Evolutionary conservation across 2,888 invertebrate species (phyloP).

Genomic region (Scaptodrosophila latifasciaeformis): DNA sequence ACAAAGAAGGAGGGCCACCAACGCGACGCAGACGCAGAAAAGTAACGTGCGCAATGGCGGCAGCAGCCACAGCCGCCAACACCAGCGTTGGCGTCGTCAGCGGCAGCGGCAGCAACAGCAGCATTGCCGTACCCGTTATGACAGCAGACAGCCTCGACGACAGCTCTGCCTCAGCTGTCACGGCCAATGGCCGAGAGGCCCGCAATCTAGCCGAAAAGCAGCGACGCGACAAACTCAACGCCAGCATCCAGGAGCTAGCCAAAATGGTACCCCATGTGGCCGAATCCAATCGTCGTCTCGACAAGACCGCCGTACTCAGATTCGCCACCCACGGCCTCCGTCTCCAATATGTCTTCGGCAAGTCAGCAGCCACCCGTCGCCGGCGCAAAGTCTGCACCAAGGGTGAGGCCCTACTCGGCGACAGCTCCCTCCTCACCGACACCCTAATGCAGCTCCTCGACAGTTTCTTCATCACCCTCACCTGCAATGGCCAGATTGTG

Average conservation of each 20-base stretch:
- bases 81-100: no score
- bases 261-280: conserved; percentile 88
- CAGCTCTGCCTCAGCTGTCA: conserved; percentile 27
- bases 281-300: conserved; percentile 87
- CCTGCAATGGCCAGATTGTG: conserved; percentile 88
- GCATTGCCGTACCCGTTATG: conserved; percentile 20
- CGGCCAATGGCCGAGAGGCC: conserved; percentile 82
- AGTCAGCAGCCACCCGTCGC: conserved; percentile 51
- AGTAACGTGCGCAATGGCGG: conserved; percentile 30
- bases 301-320: conserved; percentile 92
- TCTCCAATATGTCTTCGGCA: conserved; percentile 80
- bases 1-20: no score
- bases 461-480: conserved; percentile 88
- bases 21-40: background rate
- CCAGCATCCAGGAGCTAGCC: conserved; percentile 88
- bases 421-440: conserved; percentile 76
- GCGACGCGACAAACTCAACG: conserved; percentile 91
- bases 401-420: conserved; percentile 9
- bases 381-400: conserved; percentile 35
- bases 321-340: conserved; percentile 90
- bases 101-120: conserved; percentile 7
- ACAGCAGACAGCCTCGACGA: background rate
- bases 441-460: conserved; percentile 82
- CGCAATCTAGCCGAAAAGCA: conserved; percentile 94
- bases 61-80: conserved; percentile 15